Evolutionary conservation across 2,888 invertebrate genomes (phyloP).

Genomic region (Hirtodrosophila trivittata): DNA sequence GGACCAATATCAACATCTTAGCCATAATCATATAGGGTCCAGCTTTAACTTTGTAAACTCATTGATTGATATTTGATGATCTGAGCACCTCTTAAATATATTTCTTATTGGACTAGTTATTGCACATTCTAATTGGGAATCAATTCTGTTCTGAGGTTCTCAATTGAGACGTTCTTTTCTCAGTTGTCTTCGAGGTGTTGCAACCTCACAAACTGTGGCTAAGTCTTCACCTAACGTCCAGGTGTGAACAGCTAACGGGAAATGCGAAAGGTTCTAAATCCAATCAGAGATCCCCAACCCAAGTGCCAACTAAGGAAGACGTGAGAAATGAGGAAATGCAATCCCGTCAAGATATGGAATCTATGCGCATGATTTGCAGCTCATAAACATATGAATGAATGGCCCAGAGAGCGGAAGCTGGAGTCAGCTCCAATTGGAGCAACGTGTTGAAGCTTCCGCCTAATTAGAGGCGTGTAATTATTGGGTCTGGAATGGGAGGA

Average conservation of each 20-base stretch:
- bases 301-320: not conserved
- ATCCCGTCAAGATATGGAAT: not conserved
- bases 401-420: constrained; percentile 20
- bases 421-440: not conserved
- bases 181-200: no score
- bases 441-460: constrained; percentile 56
- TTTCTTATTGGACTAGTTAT: no score
- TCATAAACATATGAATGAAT: constrained; percentile 5
- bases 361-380: constrained; percentile 3
- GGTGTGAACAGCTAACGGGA: constrained; percentile 13
- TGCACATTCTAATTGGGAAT: no score
- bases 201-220: not conserved
- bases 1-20: no score
- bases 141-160: no score
- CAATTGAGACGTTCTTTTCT: no score
- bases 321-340: constrained; percentile 5
- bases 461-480: constrained; percentile 64
- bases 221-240: constrained; percentile 6
- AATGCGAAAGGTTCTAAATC: constrained; percentile 22
- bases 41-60: no score
- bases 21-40: no score
- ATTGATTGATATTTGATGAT: no score
- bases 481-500: constrained; percentile 29
- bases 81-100: no score
- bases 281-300: not conserved